These are phyloP conservation scores for Galerucella pusilla DNA, from an alignment of 2,888 invertebrate species.

Conservation along the genomic window DNA sequence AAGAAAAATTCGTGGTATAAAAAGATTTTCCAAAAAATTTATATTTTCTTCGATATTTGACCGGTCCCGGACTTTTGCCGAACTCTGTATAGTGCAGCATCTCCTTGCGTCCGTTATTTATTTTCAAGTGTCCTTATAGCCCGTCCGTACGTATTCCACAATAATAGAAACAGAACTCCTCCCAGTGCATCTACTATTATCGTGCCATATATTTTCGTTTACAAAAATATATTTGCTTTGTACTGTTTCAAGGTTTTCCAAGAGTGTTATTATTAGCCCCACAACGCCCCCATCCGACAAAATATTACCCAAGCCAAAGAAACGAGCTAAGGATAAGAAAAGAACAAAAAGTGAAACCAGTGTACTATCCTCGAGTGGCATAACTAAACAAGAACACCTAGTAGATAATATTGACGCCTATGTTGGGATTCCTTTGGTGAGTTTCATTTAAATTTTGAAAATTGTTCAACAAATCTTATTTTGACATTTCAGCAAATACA, in stretches of 20 bases:
- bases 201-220: too few relatives aligned
- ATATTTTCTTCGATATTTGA: too few relatives aligned
- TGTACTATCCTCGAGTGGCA: constrained; percentile 31
- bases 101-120: too few relatives aligned
- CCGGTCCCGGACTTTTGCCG: too few relatives aligned
- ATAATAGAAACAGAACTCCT: too few relatives aligned
- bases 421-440: constrained; percentile 56
- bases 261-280: constrained; percentile 49
- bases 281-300: constrained; percentile 49
- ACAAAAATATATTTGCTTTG: background rate
- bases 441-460: constrained; percentile 15
- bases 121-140: too few relatives aligned
- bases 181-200: too few relatives aligned
- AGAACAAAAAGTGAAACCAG: constrained; percentile 51
- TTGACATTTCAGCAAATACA: constrained; percentile 48
- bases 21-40: too few relatives aligned
- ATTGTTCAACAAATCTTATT: background rate
- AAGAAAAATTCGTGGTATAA: too few relatives aligned
- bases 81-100: too few relatives aligned
- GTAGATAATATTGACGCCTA: constrained; percentile 51
- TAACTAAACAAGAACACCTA: constrained; percentile 25
- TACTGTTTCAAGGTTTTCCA: constrained; percentile 55
- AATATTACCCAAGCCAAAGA: constrained; percentile 50
- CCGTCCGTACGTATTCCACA: too few relatives aligned
- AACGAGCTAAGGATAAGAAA: constrained; percentile 51